These are phyloP conservation scores for Brevipalpus yothersi DNA, from an alignment of 1,140 invertebrate species.

Conservation along the genomic window DNA sequence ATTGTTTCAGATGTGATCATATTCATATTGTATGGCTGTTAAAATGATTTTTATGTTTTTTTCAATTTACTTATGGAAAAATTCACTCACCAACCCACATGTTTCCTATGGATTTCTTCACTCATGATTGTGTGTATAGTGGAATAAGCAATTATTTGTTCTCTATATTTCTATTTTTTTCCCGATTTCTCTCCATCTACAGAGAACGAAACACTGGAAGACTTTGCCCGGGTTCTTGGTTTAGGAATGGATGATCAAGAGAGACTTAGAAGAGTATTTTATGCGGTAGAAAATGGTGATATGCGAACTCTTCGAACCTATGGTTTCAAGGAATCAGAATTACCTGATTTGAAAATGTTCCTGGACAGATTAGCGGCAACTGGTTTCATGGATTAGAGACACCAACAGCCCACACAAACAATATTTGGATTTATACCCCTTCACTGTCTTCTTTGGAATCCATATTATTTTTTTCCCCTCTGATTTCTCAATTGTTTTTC, in stretches of 20 bases:
- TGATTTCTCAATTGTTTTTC: no score
- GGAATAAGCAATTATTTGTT: neutral
- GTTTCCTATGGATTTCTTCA: no score
- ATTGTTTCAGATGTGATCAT: no score
- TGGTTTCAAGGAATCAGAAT: constrained; percentile 78
- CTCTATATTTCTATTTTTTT: neutral
- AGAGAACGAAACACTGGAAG: constrained; percentile 90
- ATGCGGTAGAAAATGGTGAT: constrained; percentile 87
- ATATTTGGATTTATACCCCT: no score
- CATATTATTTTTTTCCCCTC: no score
- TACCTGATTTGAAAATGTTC: constrained; percentile 92
- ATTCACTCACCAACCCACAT: no score
- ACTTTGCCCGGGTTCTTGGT: constrained; percentile 61
- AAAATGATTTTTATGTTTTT: no score
- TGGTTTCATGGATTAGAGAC: constrained; percentile 67
- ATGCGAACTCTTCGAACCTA: constrained; percentile 73
- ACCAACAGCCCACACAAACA: no score
- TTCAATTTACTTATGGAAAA: no score
- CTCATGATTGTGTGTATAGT: neutral
- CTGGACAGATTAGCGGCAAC: constrained; percentile 86
- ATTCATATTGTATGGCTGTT: no score
- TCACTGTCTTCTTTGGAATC: no score
- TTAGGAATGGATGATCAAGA: constrained; percentile 64
- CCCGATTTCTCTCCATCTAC: neutral
- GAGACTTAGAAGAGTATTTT: constrained; percentile 73